Evolutionary conservation across 2,888 invertebrate species (phyloP), one percentile per base, ranked within the genome.

Genomic region (Peribatodes rhomboidaria): DNA sequence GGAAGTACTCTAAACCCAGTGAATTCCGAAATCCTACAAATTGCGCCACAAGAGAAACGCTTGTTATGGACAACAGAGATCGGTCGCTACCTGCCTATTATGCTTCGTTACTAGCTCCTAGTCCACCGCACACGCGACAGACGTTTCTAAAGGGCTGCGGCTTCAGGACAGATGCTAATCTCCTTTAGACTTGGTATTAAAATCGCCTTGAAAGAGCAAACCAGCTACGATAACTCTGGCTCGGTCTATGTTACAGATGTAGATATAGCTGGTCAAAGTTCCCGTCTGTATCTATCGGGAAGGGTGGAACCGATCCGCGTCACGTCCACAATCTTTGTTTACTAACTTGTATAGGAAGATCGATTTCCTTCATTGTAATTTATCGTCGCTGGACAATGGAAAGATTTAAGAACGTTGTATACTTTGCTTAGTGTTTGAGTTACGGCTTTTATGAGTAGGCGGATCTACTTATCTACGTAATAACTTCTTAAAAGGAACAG

Each of bases 321-420:
- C 56, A 37, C 47, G 50, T 49, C 61, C 22, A 55, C 42, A 52
- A 56, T 41, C 49, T 55, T 59, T 59, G 41, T 65, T 35, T 60
- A 49, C 50, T 22, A 46, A 52, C 58, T 62, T 59, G 39, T 55
- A 56, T 20, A 44, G 42, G n/a, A 31, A 42, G 35, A 42, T 70
- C 67, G 63, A 70, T 74, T 76, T 77, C 71, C 74, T 74, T 77
- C 75, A 75, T 79, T 76, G 70, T 79, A 71, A 81, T 82, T 78
- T 83, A 82, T 81, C 61, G 73, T 64, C 66, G 31, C 50, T 44
- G 67, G 61, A 71, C 72, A 73, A 63, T 59, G 58, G 54, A 67
- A 65, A 62, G 65, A 67, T 65, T 65, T 61, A 58, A 64, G 54
- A 60, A 52, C 57, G 53, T 31, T 54, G 18, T 46, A 66, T 65